A percentile compares a stretch with the other conserved stretches of the same genome.
These are phyloP conservation scores for Hyperoplus immaculatus DNA, from an alignment of 2,797 vertebrate genomes.

Conservation along the genomic window DNA sequence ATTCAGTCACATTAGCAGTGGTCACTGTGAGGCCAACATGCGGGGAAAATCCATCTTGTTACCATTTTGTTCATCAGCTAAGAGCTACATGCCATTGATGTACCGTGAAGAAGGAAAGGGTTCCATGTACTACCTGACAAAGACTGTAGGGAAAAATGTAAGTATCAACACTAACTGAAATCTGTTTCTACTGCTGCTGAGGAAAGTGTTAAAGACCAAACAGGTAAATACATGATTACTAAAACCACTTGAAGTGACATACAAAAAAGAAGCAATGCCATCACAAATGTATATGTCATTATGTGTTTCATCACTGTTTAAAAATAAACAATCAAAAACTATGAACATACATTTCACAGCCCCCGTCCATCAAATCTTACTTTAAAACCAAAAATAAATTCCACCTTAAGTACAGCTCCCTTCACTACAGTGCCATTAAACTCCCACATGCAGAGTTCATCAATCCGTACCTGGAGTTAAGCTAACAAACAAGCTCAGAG, in stretches of 20 bases:
- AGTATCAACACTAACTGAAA: neutral
- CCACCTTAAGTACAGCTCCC: neutral
- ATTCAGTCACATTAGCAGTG: neutral
- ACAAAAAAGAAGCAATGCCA: neutral
- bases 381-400: neutral
- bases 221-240: neutral
- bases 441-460: neutral
- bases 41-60: neutral
- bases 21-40: neutral
- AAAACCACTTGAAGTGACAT: neutral
- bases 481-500: neutral
- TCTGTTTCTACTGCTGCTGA: neutral
- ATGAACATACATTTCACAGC: neutral
- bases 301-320: neutral
- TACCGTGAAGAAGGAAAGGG: neutral
- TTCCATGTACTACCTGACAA: neutral
- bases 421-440: neutral
- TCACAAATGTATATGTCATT: no score
- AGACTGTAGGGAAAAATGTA: neutral
- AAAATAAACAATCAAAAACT: neutral
- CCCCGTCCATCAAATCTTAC: neutral
- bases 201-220: neutral
- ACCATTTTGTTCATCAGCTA: neutral
- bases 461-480: neutral
- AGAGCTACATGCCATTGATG: neutral